Percentiles rank a stretch among this genome's conserved stretches.
Evolutionary conservation across 2,113 vertebrate genomes (phyloP).

Genomic region (Crocuta crocuta): DNA sequence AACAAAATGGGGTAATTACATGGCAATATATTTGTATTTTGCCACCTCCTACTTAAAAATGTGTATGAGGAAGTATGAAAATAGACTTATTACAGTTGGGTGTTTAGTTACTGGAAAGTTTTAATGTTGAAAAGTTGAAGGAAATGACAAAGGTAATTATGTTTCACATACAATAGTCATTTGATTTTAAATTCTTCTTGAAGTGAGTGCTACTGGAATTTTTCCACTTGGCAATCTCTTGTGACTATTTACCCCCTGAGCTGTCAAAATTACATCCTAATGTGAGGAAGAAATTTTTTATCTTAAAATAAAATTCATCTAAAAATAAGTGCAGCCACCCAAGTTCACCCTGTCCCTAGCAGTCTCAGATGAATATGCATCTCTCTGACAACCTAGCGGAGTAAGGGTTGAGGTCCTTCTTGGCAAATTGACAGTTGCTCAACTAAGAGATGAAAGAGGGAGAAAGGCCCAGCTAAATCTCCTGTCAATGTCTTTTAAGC

Average conservation of each 20-base stretch:
- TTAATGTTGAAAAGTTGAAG: neutral
- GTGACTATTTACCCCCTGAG: constrained; percentile 60
- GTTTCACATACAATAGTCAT: neutral
- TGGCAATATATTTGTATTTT: neutral
- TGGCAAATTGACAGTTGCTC: constrained; percentile 44
- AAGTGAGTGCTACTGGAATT: constrained; percentile 20
- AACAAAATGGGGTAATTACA: neutral
- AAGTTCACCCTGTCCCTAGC: constrained; percentile 52
- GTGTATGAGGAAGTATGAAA: neutral
- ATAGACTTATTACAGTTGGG: neutral
- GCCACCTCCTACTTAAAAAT: neutral
- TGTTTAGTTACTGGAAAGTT: neutral
- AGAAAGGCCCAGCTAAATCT: neutral
- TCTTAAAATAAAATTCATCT: constrained; percentile 70
- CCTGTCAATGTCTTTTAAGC: neutral
- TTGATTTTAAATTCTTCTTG: constrained; percentile 62
- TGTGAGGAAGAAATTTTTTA: constrained; percentile 38
- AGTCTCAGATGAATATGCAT: constrained; percentile 16
- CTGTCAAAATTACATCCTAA: constrained; percentile 70
- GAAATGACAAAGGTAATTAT: constrained; percentile 45
- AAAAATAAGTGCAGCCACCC: constrained; percentile 65
- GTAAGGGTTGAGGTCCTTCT: constrained; percentile 39
- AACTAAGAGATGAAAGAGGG: neutral
- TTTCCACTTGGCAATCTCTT: constrained; percentile 44
- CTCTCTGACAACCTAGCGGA: constrained; percentile 43